Conservation (phyloP, 2,797 vertebrate genomes). For the Florisuga fusca region DNA sequence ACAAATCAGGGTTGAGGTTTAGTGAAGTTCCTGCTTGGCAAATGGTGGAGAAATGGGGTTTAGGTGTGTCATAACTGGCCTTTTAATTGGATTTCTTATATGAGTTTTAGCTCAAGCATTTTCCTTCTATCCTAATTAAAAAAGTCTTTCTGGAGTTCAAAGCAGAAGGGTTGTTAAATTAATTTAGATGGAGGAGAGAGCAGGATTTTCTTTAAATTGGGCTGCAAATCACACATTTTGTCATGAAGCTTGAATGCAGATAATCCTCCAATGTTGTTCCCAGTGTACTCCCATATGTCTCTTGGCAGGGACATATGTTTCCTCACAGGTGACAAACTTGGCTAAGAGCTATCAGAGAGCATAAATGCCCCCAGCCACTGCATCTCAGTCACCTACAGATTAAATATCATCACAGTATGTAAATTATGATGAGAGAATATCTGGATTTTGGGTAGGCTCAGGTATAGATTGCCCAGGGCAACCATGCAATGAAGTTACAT, state of each 20-base stretch:
- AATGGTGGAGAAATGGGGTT: neutral
- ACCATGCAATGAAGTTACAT: neutral
- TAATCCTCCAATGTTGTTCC: neutral
- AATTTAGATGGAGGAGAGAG: slow-evolving; percentile 2
- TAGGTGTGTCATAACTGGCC: neutral
- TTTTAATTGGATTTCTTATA: neutral
- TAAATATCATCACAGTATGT: neutral
- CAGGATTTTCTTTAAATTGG: slow-evolving; percentile 35
- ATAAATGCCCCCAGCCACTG: neutral
- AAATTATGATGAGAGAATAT: neutral
- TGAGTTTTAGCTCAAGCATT: slow-evolving; percentile 9
- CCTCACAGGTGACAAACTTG: neutral
- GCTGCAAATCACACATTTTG: slow-evolving; percentile 35
- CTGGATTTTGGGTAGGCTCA: neutral
- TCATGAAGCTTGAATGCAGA: slow-evolving; percentile 13
- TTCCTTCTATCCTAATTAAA: slow-evolving; percentile 20
- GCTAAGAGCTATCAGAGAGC: neutral
- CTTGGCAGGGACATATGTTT: neutral
- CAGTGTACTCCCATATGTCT: neutral
- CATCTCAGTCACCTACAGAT: neutral
- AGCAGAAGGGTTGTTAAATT: slow-evolving; percentile 29
- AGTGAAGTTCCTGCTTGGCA: neutral
- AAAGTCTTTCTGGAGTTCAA: slow-evolving; percentile 25
- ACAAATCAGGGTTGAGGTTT: neutral
- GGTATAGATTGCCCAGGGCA: neutral